Percentiles rank a stretch among this genome's conserved stretches.
Evolutionary conservation across 1,140 invertebrate genomes (phyloP).

Genomic region (Monomorium pharaonis): DNA sequence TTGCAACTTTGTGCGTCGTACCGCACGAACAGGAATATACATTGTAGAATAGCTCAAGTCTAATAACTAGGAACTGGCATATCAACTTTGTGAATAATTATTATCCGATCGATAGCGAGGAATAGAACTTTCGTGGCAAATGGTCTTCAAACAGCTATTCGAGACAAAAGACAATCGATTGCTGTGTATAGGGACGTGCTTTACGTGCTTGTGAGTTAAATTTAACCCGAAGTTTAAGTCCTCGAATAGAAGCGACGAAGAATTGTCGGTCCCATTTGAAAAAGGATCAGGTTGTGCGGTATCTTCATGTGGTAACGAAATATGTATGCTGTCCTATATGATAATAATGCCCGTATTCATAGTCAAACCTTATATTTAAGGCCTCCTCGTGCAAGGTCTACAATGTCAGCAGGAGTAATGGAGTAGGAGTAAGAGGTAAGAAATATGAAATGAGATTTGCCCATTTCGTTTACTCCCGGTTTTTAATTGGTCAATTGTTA

Average conservation of each 20-base stretch:
- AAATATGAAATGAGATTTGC: no score
- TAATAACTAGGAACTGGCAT: neutral
- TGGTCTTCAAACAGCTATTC: conserved; percentile 5
- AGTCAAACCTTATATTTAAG: no score
- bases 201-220: conserved; percentile 22
- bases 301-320: neutral
- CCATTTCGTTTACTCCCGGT: no score
- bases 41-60: neutral
- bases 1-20: neutral
- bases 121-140: conserved; percentile 8
- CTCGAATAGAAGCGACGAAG: neutral
- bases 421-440: no score
- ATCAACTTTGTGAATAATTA: neutral
- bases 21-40: neutral
- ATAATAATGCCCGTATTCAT: no score
- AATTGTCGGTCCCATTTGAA: neutral
- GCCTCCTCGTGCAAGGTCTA: no score
- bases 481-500: no score
- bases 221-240: neutral
- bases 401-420: no score
- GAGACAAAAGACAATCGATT: conserved; percentile 39
- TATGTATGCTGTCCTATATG: neutral
- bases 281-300: neutral
- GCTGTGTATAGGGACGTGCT: neutral
- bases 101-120: conserved; percentile 28